Evolutionary conservation across 2,888 invertebrate genomes (phyloP).

Genomic region (Brachyopa scutellaris): DNA sequence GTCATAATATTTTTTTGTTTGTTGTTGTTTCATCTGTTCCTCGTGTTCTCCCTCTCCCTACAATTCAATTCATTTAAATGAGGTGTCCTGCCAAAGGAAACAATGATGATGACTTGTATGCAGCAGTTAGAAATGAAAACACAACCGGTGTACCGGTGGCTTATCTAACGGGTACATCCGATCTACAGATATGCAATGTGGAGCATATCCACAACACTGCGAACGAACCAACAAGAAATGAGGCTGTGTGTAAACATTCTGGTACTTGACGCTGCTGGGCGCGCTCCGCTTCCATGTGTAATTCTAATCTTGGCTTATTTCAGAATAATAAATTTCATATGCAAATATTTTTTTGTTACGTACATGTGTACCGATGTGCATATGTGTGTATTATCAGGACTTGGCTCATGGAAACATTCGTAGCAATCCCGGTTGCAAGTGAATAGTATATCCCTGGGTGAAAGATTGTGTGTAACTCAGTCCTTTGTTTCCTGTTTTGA

Average conservation of each 20-base stretch:
- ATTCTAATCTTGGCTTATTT: slow-evolving; percentile 80
- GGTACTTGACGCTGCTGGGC: slow-evolving; percentile 21
- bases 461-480: slow-evolving; percentile 15
- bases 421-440: not conserved
- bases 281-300: slow-evolving; percentile 48
- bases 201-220: slow-evolving; percentile 21
- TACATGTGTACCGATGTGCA: no score
- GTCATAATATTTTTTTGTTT: not conserved
- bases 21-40: not conserved
- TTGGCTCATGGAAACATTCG: slow-evolving; percentile 47
- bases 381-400: no score
- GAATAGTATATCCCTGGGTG: not conserved
- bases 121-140: slow-evolving; percentile 43
- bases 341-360: slow-evolving; percentile 78
- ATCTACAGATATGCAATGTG: slow-evolving; percentile 52
- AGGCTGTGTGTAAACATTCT: slow-evolving; percentile 4
- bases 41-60: not conserved
- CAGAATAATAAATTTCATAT: slow-evolving; percentile 80
- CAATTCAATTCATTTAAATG: slow-evolving; percentile 29
- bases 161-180: slow-evolving; percentile 63
- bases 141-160: slow-evolving; percentile 20
- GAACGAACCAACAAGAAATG: not conserved
- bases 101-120: slow-evolving; percentile 29
- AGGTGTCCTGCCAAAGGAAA: slow-evolving; percentile 46
- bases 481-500: slow-evolving; percentile 41